Evolutionary conservation across 2,797 vertebrate genomes (phyloP).

Genomic region (Phrynocephalus vlangalii): DNA sequence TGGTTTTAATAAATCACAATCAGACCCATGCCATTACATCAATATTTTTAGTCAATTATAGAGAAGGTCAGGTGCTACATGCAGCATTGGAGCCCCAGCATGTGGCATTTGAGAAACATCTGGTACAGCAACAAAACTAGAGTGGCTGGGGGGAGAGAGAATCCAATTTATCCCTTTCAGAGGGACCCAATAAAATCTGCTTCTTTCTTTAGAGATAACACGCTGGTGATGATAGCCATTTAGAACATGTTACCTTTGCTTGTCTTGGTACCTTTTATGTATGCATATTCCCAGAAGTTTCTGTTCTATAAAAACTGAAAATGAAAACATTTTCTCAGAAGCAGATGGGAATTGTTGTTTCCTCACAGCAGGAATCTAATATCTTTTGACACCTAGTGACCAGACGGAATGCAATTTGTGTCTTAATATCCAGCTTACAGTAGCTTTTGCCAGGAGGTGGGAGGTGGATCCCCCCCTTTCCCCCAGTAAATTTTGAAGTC

Average conservation of each 20-base stretch:
- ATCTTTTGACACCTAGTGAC: constrained; percentile 97
- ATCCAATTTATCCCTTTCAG: constrained; percentile 86
- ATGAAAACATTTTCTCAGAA: constrained; percentile 99
- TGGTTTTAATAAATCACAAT: constrained; percentile 99
- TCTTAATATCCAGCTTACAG: constrained; percentile 99
- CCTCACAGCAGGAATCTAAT: constrained; percentile 96
- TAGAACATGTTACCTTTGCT: constrained; percentile 86
- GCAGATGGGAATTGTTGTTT: constrained; percentile 99
- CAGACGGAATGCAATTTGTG: constrained; percentile 99
- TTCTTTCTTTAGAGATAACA: constrained; percentile 84
- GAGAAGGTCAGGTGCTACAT: constrained; percentile 97
- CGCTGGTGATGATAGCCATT: constrained; percentile 88
- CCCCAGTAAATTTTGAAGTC: constrained; percentile 66
- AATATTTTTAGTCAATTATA: constrained; percentile 99
- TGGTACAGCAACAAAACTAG: constrained; percentile 87
- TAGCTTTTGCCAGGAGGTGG: constrained; percentile 85
- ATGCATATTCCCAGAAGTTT: constrained; percentile 96
- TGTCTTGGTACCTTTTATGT: constrained; percentile 84
- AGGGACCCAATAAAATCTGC: constrained; percentile 86
- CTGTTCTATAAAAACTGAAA: constrained; percentile 98
- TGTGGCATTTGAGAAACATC: constrained; percentile 93
- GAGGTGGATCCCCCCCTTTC: constrained; percentile 75
- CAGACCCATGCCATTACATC: constrained; percentile 99
- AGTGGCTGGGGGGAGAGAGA: constrained; percentile 77
- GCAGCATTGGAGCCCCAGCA: constrained; percentile 86